Evolutionary conservation across 2,113 vertebrate species (phyloP), one percentile per base, ranked within the genome.

Genomic region (Chelonoidis abingdonii): DNA sequence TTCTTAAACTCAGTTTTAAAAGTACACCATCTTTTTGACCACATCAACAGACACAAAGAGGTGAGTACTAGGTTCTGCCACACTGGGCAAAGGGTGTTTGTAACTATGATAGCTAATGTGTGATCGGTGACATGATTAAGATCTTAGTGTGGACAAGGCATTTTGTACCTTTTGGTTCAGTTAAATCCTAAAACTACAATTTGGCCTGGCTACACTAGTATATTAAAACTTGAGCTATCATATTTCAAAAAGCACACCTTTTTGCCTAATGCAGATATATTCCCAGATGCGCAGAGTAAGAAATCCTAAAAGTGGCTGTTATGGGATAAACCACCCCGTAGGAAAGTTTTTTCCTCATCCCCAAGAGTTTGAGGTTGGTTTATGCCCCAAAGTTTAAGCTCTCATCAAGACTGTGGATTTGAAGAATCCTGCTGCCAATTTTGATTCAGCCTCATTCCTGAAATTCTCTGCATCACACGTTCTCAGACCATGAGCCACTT

Each of bases 111-210:
- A 92, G n/a, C 12, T 91, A 31, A 4, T 3, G 44, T 1, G 0
- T 52, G 92, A 84, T 8, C 82, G 5, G 11, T n/a, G 81, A 59
- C 2, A 0, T 22, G 44, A 78, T 90, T 62, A 53, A 90, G 89
- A 56, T 3, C 83, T 41, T 53, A 57, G 10, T 27, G 24, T 57
- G 24, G 4, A 57, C 56, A 57, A 27, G 41, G 53, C 31, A 83
- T 54, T 81, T 86, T 27, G 27, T 78, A 49, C 21, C 5, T 27
- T 57, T 57, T 57, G 29, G 6, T 76, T 86, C 56, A 10, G 25
- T 5, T 90, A 59, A 83, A 84, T 29, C 47, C 56, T 75, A 86
- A 72, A 80, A 29, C 84, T 56, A 27, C 62, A 83, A 86, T 90
- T 76, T 88, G 41, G 10, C 8, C 56, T 25, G 56, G 24, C 10